Base-by-base conservation (phyloP, 2,888 invertebrate genomes). In the Sesamia inferens region DNA sequence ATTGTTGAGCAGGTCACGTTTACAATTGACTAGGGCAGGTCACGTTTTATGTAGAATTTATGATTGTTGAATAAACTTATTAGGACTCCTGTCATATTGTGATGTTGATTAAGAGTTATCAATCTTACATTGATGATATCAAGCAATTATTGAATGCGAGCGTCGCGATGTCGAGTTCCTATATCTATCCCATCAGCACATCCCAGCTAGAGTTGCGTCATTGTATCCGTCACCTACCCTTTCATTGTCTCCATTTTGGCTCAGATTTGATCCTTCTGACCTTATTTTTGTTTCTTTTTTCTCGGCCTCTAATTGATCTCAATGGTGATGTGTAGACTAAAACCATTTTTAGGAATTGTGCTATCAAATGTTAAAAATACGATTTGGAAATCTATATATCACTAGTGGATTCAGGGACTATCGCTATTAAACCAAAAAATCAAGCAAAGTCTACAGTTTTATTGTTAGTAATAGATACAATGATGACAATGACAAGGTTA, bases 31-130 rank as follows among this genome's bases (percentile, higher is more conserved):
- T 57, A 64, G 14, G 22, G 8, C 42, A 22, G 13, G 79, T 79
- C 83, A 79, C 79, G 79, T 82, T 82, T 70, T 61, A 61, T 68
- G 59, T 66, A 65, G 24, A 51, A 61, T 61, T 57, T 61, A 79
- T 69, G 57, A 68, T 65, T 79, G 47, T 81, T 62, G 74, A 71
- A 71, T 79, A 68, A 11, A 67, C 66, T 74, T 47, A 71, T 65
- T 67, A 62, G 44, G 72, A n/a, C 31, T 67, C 65, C 55, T 83
- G 79, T 78, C 83, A 61, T 58, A 71, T 24, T 83, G 74, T 74
- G 65, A 74, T 59, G 68, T 42, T 68, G 57, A 68, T 74, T 71
- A 66, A 71, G 65, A 81, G 44, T 79, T 68, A 79, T n/a, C 70
- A 58, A 13, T 48, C n/a, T n/a, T 10, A 10, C n/a, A 16, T 51